These are phyloP conservation scores for Rhodinocichla rosea DNA, from an alignment of 2,113 vertebrate genomes.

Conservation along the genomic window DNA sequence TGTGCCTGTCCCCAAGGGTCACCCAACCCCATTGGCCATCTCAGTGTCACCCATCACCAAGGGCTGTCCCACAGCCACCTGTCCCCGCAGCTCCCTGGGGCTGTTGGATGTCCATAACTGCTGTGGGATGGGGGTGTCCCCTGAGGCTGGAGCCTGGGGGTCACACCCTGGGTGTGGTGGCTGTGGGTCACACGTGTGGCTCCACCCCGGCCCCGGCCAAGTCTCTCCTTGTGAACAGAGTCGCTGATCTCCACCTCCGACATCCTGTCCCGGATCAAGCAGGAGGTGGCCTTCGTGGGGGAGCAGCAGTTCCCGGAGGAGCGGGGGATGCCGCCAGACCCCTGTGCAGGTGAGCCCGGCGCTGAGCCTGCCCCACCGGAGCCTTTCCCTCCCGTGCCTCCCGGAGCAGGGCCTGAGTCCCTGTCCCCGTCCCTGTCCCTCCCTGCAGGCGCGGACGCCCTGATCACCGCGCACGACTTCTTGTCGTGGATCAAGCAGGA, in stretches of 20 bases:
- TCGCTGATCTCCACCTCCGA: conserved; percentile 74
- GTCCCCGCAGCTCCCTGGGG: background rate
- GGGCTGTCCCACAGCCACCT: background rate
- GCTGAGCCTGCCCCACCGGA: rapidly evolving
- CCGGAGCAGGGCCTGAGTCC: background rate
- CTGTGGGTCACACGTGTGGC: rapidly evolving
- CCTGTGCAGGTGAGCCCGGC: conserved; percentile 58
- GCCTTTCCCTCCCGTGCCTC: background rate
- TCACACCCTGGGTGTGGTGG: rapidly evolving
- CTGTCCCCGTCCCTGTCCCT: background rate
- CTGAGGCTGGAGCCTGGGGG: rapidly evolving
- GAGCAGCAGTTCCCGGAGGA: conserved; percentile 71
- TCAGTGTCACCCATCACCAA: rapidly evolving
- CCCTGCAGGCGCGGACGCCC: background rate
- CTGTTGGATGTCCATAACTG: background rate
- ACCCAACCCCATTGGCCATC: background rate
- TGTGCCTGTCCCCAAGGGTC: background rate
- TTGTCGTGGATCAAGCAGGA: conserved; percentile 70
- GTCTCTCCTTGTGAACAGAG: conserved; percentile 38
- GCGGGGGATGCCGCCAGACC: conserved; percentile 59
- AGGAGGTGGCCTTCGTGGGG: conserved; percentile 70
- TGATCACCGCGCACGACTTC: conserved; percentile 47
- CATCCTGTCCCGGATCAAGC: conserved; percentile 79
- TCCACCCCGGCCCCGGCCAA: background rate
- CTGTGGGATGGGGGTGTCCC: background rate